Conservation (phyloP, 1,140 invertebrate species). For the Pseudomyrmex concolor region DNA sequence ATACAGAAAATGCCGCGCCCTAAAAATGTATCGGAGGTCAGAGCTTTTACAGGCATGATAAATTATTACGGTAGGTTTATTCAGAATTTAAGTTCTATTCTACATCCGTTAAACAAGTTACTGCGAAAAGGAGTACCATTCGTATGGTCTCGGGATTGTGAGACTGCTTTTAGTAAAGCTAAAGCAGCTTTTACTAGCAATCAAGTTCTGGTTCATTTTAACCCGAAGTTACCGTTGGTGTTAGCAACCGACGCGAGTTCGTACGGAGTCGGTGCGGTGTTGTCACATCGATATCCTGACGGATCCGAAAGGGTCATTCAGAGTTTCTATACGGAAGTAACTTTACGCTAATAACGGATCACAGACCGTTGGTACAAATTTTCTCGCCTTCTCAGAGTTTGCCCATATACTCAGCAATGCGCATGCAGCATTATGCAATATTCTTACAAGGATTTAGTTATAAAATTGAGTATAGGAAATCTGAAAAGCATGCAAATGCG, state of each 20-base stretch:
- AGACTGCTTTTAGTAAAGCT: not conserved
- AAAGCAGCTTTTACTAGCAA: not conserved
- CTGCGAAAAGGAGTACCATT: not conserved
- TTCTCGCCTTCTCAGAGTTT: not conserved
- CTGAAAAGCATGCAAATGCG: conserved; percentile 35
- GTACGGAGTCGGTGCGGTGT: not conserved
- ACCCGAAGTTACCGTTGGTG: not conserved
- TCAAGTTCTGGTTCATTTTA: not conserved
- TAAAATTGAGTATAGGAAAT: conserved; percentile 65
- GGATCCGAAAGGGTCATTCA: not conserved
- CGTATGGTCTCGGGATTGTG: not conserved
- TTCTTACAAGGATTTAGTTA: conserved; percentile 70
- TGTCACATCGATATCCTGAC: not conserved
- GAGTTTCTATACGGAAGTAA: not conserved
- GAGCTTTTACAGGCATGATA: not conserved
- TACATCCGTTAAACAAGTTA: no score
- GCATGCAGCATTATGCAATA: conserved; percentile 69
- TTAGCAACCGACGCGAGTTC: not conserved
- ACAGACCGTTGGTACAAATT: conserved; percentile 4
- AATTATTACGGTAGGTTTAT: no score
- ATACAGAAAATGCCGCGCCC: conserved; percentile 1
- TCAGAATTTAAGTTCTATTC: no score
- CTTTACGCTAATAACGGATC: not conserved
- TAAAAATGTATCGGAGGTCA: not conserved
- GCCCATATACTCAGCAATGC: not conserved